Evolutionary conservation across 2,888 invertebrate genomes (phyloP), one percentile per base, ranked within the genome.

Genomic region (Diaperis boleti): DNA sequence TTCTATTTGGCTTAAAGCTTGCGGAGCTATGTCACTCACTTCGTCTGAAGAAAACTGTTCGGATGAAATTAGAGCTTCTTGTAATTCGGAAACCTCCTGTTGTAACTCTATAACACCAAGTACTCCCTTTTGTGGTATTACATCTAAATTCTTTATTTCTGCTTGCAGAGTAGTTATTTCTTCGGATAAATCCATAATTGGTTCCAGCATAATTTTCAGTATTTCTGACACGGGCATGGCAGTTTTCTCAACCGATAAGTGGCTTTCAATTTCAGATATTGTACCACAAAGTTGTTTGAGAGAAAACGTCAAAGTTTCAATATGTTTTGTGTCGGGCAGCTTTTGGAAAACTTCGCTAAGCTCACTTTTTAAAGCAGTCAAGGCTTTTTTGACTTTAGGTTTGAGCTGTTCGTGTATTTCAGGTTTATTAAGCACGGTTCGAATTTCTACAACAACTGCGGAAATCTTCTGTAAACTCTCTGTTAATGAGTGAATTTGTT

Each of bases 111-210:
- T 50, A 5, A 73, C 29, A 18, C 64, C 64, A 7, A 66, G 14
- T 11, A 69, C 52, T 6, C 62, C 70, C 60, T 69, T 45, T 41
- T 72, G 71, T 20, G 69, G 62, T 13, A 14, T 8, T 7, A 39
- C 15, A 14, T 20, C 44, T 13, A 45, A 5, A n/a, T 56, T 39
- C 11, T 42, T 29, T 6, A 26, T 35, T 3, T 56, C 56, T 31
- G 56, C 22, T 18, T 56, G 26, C 35, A 56, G n/a, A 2, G 35
- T 31, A 14, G 10, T 13, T 4, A 56, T 44, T 45, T 56, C 56
- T 33, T 56, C 56, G 10, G 45, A 35, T 17, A 56, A 18, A 26
- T 56, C 56, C 56, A 56, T 56, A 11, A 56, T 35, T 8, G 56
- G 56, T 56, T 56, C 44, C 7, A 56, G n/a, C 22, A 56, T 56